Percentiles rank a stretch among this genome's conserved stretches.
Conservation (phyloP, 2,797 vertebrate species). For the Champsocephalus gunnari region DNA sequence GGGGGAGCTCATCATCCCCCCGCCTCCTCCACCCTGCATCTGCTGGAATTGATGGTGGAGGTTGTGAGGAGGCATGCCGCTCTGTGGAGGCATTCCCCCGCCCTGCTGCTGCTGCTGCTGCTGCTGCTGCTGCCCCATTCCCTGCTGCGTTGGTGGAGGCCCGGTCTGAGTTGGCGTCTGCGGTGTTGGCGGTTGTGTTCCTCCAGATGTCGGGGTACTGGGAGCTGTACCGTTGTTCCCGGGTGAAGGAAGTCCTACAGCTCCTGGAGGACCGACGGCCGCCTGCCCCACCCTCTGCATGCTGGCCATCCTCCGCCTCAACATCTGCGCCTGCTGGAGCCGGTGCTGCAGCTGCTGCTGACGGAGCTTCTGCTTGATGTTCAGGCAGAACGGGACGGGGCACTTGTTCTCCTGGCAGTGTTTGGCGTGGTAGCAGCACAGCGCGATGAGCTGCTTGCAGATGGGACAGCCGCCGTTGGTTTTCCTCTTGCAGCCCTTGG, state of each 20-base stretch:
- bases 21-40: slow-evolving; percentile 76
- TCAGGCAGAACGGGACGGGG: slow-evolving; percentile 98
- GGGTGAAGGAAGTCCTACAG: slow-evolving; percentile 86
- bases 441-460: slow-evolving; percentile 98
- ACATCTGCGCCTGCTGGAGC: slow-evolving; percentile 97
- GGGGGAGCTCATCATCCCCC: slow-evolving; percentile 82
- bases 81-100: slow-evolving; percentile 67
- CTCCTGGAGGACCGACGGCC: slow-evolving; percentile 81
- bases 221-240: slow-evolving; percentile 82
- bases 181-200: slow-evolving; percentile 92
- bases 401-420: slow-evolving; percentile 99
- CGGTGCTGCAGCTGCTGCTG: slow-evolving; percentile 97
- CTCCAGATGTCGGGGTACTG: slow-evolving; percentile 89
- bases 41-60: slow-evolving; percentile 89
- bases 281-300: slow-evolving; percentile 93
- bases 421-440: slow-evolving; percentile 99
- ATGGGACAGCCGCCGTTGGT: slow-evolving; percentile 97
- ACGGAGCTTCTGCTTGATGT: slow-evolving; percentile 98
- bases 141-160: slow-evolving; percentile 73
- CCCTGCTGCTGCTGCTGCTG: slow-evolving; percentile 81
- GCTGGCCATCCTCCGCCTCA: slow-evolving; percentile 96
- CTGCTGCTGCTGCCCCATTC: slow-evolving; percentile 76
- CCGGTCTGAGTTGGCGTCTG: slow-evolving; percentile 89
- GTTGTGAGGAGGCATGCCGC: slow-evolving; percentile 79
- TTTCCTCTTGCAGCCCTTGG: slow-evolving; percentile 98